Evolutionary conservation across 2,888 invertebrate species (phyloP), one percentile per base, ranked within the genome.

Genomic region (Aelia acuminata): DNA sequence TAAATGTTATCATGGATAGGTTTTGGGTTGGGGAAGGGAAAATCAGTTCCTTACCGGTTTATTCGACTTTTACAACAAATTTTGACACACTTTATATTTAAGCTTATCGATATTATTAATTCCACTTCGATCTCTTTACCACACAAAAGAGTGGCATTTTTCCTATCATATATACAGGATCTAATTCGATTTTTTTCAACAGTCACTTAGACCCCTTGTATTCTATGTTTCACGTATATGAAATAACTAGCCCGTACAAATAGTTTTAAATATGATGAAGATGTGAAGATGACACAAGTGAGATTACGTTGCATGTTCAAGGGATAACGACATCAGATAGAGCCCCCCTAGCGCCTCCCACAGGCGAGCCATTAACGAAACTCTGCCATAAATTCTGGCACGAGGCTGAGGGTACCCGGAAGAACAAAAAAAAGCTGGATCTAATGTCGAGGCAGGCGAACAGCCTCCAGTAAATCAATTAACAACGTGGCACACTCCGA

Each of bases 401-500:
- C 63, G 26, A 18, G 63, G 31, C 63, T 31, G 63, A 63, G 63
- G 63, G 63, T 18, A 63, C 63, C 31, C 31, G 63, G 26, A 43
- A 80, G 39, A 75, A 57, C 10, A 31, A 35, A 80, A 43, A 43
- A 43, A 80, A 31, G 80, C 80, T 80, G 80, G 80, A 80, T 80
- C 80, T 80, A 80, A 80, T 80, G 39, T 80, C 39, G 43, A 80
- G 80, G 43, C 80, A 80, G 80, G 43, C 1, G 11, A 39, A 22
- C 80, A 80, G 43, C 43, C 39, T 80, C 80, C 43, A 39, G 80
- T 80, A 80, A 80, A 80, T 80, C 80, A 80, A 80, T 80, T 80
- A 80, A 80, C 22, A 43, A 43, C 39, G 80, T 39, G 80, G 80
- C 80, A 80, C 80, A 43, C 80, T 80, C 43, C 80, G 5, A 18